phyloP scores from a whole-genome alignment of 1,140 invertebrate species.

The Hyles vespertilio region DNA sequence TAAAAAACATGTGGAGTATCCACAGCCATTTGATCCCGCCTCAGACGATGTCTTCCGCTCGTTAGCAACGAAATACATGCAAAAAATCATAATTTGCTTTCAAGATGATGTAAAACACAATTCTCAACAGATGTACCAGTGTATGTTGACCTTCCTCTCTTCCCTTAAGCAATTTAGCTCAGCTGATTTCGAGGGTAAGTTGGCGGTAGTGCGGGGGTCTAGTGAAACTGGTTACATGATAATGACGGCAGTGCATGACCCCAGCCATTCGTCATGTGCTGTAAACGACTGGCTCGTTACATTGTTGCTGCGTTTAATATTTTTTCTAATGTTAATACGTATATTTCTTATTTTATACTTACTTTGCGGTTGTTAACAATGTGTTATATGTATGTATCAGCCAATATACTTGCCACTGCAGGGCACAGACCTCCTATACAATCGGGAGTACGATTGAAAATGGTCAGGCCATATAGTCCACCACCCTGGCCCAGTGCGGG shows the following conservation, averaged over 20 bases:
- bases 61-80: constrained; percentile 35
- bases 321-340: constrained; percentile 4
- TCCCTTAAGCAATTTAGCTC: background rate
- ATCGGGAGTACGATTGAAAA: too few relatives aligned
- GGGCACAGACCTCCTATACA: too few relatives aligned
- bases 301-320: constrained; percentile 4
- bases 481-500: too few relatives aligned
- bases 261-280: constrained; percentile 42
- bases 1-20: too few relatives aligned
- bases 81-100: constrained; percentile 48
- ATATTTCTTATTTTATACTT: background rate
- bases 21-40: constrained; percentile 9
- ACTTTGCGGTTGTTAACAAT: constrained; percentile 1
- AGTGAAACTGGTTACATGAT: constrained; percentile 39
- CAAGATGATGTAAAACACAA: constrained; percentile 48
- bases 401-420: too few relatives aligned
- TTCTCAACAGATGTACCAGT: constrained; percentile 41
- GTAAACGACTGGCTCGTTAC: constrained; percentile 59
- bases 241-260: constrained; percentile 40
- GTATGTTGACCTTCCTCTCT: constrained; percentile 24
- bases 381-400: too few relatives aligned
- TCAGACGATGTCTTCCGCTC: constrained; percentile 18
- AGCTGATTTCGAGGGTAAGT: background rate
- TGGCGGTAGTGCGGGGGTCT: constrained; percentile 22
- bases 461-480: too few relatives aligned